Percentiles rank a stretch among this genome's conserved stretches.
Evolutionary conservation across 2,888 invertebrate genomes (phyloP).

Genomic region (Heliconius sara): DNA sequence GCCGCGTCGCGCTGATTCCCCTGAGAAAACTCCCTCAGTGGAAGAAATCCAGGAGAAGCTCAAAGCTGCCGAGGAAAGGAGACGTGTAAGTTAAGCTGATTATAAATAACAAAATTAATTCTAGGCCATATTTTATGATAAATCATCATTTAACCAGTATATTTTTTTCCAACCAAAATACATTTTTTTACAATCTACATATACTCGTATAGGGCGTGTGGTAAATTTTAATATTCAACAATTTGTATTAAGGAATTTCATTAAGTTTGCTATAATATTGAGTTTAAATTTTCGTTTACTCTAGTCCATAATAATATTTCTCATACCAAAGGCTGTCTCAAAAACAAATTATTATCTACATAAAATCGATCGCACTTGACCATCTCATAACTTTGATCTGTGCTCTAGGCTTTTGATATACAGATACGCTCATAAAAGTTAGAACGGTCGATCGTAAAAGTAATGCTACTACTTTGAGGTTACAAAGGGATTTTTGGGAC

Average conservation of each 20-base stretch:
- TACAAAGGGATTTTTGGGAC: constrained; percentile 41
- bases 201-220: neutral
- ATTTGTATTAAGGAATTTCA: constrained; percentile 5
- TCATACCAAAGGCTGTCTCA: constrained; percentile 22
- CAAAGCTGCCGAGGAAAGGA: constrained; percentile 96
- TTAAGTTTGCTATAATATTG: neutral
- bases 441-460: constrained; percentile 41
- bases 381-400: constrained; percentile 30
- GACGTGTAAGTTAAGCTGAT: constrained; percentile 87
- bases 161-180: neutral
- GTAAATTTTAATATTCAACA: neutral
- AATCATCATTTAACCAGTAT: neutral
- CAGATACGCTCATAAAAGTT: constrained; percentile 37
- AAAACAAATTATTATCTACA: constrained; percentile 29
- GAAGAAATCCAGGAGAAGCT: constrained; percentile 96
- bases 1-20: constrained; percentile 87
- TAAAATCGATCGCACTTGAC: constrained; percentile 42
- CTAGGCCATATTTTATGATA: neutral
- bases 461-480: constrained; percentile 44
- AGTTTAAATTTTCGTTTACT: neutral
- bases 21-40: constrained; percentile 89
- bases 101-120: neutral
- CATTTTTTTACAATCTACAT: neutral
- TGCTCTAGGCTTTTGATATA: constrained; percentile 31
- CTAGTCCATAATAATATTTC: neutral